phyloP scores from a whole-genome alignment of 2,888 invertebrate species.

The Drosophila flavopinicola region DNA sequence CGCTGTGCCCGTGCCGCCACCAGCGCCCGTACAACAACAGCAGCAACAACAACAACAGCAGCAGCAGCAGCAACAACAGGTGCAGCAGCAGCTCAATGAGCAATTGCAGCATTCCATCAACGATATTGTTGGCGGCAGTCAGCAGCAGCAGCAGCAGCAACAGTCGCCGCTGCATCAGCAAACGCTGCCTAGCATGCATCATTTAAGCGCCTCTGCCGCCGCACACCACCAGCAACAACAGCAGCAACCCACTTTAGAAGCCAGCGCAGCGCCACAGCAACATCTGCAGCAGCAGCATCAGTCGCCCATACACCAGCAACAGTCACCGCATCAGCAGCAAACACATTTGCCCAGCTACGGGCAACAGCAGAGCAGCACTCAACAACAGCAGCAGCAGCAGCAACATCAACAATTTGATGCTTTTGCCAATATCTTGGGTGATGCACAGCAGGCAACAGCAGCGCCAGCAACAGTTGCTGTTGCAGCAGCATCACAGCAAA shows the following conservation, averaged over 20 bases:
- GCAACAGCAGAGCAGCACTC: conserved; percentile 60
- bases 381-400: conserved; percentile 72
- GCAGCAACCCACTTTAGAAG: conserved; percentile 38
- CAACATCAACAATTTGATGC: conserved; percentile 72
- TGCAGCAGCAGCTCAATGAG: conserved; percentile 83
- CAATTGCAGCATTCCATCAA: conserved; percentile 84
- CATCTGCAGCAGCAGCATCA: conserved; percentile 61
- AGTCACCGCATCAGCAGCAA: conserved; percentile 71
- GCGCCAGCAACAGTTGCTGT: conserved; percentile 27
- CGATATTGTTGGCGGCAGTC: conserved; percentile 84
- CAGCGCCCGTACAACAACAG: conserved; percentile 62
- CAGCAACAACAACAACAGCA: conserved; percentile 69
- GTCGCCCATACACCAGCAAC: conserved; percentile 78
- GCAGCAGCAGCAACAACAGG: conserved; percentile 47
- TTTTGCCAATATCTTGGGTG: conserved; percentile 70
- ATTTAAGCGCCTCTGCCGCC: conserved; percentile 46
- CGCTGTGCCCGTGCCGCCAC: conserved; percentile 57
- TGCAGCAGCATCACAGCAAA: conserved; percentile 48
- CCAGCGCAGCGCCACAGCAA: conserved; percentile 43
- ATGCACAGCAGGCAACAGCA: conserved; percentile 44
- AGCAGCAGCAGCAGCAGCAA: conserved; percentile 86
- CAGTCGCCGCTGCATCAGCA: conserved; percentile 79
- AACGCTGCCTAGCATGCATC: conserved; percentile 75
- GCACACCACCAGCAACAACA: conserved; percentile 50
- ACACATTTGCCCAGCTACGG: conserved; percentile 83